Conservation (phyloP, 2,888 invertebrate genomes). For the Ellobium chinense region DNA sequence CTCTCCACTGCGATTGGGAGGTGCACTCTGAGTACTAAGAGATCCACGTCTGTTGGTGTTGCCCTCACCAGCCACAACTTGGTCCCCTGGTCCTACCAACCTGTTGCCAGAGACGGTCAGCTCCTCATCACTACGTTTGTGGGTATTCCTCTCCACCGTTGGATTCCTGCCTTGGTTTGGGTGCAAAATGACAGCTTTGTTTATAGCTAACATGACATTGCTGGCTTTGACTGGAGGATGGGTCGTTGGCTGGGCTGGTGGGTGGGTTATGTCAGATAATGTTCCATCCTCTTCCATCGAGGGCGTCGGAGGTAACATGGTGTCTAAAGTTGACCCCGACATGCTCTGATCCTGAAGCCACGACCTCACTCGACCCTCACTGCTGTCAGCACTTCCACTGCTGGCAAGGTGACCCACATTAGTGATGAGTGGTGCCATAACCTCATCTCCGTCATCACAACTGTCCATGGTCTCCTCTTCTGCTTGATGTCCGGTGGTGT, state of each 20-base stretch:
- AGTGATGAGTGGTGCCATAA: slow-evolving; percentile 55
- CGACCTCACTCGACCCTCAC: not conserved
- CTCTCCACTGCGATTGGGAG: slow-evolving; percentile 35
- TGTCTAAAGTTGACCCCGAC: slow-evolving; percentile 83
- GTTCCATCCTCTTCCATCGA: not conserved
- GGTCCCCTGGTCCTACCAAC: slow-evolving; percentile 66
- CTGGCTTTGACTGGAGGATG: slow-evolving; percentile 68
- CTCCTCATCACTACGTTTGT: slow-evolving; percentile 81
- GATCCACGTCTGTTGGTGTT: slow-evolving; percentile 47
- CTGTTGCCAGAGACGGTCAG: slow-evolving; percentile 80
- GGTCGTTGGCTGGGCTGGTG: slow-evolving; percentile 24
- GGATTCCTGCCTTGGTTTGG: slow-evolving; percentile 92
- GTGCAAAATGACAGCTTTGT: slow-evolving; percentile 81
- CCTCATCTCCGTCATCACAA: slow-evolving; percentile 49
- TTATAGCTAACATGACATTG: slow-evolving; percentile 62
- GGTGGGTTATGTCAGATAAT: not conserved
- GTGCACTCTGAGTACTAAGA: slow-evolving; percentile 52
- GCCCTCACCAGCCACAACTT: not conserved
- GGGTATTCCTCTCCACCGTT: slow-evolving; percentile 88
- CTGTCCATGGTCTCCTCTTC: not conserved
- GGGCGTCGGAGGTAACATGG: slow-evolving; percentile 82
- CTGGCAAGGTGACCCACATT: slow-evolving; percentile 54
- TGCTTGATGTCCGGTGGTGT: not conserved
- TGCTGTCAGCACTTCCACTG: slow-evolving; percentile 13
- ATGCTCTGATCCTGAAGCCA: slow-evolving; percentile 44